phyloP scores from a whole-genome alignment of 2,113 vertebrate genomes.

The Anoura caudifer region DNA sequence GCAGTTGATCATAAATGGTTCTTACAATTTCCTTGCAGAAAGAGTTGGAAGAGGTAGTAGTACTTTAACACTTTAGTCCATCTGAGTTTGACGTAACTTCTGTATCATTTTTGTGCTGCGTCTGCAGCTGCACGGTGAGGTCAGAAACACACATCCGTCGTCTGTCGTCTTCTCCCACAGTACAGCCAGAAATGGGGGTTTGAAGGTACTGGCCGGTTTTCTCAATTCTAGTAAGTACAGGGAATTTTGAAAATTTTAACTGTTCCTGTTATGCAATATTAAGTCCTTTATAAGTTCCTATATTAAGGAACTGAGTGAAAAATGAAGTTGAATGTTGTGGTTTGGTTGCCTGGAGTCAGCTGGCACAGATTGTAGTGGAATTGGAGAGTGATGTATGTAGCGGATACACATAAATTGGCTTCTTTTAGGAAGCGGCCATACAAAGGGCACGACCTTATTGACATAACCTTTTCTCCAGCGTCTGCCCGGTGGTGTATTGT shows the following conservation, averaged over 20 bases:
- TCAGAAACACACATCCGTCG: not conserved
- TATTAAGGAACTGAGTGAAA: not conserved
- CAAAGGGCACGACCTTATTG: not conserved
- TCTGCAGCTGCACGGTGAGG: not conserved
- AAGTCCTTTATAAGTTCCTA: not conserved
- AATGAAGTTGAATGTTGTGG: not conserved
- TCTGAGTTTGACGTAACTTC: not conserved
- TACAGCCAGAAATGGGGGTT: not conserved
- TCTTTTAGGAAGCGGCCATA: not conserved
- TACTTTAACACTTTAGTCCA: not conserved
- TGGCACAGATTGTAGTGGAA: not conserved
- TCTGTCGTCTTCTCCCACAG: not conserved
- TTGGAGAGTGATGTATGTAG: not conserved
- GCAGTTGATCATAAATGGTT: constrained; percentile 1
- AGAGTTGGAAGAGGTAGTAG: not conserved
- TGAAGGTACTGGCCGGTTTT: constrained; percentile 8
- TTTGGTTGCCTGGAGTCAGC: not conserved
- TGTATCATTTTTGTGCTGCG: not conserved
- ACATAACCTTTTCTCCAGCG: not conserved
- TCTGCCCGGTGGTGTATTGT: not conserved
- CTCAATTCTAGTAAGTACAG: not conserved
- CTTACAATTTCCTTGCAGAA: not conserved
- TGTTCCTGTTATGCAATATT: not conserved
- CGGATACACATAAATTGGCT: not conserved
- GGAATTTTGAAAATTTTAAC: not conserved